These are phyloP conservation scores for Crotalus tigris DNA, from an alignment of 2,113 vertebrate species.

Conservation along the genomic window DNA sequence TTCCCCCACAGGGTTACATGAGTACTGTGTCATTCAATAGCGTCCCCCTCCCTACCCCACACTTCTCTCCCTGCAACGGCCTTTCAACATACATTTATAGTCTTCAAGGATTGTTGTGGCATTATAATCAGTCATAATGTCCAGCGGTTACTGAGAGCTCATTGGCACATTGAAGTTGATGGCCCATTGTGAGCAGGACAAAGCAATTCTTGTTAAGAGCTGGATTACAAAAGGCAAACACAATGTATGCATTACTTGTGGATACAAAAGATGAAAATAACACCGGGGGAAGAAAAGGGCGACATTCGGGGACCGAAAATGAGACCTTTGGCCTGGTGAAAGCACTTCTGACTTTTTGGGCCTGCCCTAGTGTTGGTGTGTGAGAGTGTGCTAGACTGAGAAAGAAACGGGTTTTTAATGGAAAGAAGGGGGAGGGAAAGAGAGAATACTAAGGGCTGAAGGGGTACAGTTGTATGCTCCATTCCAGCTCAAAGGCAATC, in stretches of 20 bases:
- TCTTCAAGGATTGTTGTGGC: conserved; percentile 74
- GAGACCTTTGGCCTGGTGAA: conserved; percentile 23
- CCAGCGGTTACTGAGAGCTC: conserved; percentile 69
- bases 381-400: conserved; percentile 38
- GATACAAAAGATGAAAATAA: conserved; percentile 57
- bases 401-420: background rate
- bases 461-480: background rate
- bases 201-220: conserved; percentile 73
- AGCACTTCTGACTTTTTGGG: background rate
- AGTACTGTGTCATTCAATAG: conserved; percentile 76
- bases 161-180: conserved; percentile 72
- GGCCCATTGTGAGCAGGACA: conserved; percentile 74
- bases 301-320: conserved; percentile 39
- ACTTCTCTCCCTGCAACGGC: conserved; percentile 60
- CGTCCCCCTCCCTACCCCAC: conserved; percentile 57
- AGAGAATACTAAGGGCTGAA: background rate
- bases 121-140: conserved; percentile 76
- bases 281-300: conserved; percentile 51
- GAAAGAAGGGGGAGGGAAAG: background rate
- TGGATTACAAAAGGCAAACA: conserved; percentile 74
- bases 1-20: conserved; percentile 71
- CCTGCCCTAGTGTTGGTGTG: background rate
- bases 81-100: conserved; percentile 74
- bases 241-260: conserved; percentile 74
- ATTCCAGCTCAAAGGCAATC: background rate